These are phyloP conservation scores for Pitangus sulphuratus DNA, from an alignment of 2,797 vertebrate species.

Conservation along the genomic window DNA sequence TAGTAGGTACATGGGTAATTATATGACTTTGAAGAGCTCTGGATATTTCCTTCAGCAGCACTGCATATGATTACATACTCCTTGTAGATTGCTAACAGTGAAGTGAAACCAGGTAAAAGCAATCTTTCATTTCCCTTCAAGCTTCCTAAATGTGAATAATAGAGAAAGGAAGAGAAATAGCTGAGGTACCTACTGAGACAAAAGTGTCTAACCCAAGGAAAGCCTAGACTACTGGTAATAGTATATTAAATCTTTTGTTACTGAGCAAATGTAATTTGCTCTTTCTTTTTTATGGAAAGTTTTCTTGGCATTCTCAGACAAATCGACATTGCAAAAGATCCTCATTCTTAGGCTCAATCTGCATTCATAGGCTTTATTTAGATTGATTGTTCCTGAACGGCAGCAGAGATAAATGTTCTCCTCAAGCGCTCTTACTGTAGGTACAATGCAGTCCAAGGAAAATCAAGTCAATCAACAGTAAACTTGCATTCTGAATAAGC, in stretches of 20 bases:
- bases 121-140: neutral
- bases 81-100: neutral
- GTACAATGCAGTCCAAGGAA: constrained; percentile 16
- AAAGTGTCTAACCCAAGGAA: neutral
- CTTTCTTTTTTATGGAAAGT: neutral
- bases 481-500: constrained; percentile 7
- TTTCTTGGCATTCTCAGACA: neutral
- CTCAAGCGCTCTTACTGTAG: neutral
- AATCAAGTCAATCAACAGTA: constrained; percentile 26
- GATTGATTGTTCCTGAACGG: neutral
- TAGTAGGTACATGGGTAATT: constrained; percentile 10
- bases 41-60: neutral
- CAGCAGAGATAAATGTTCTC: constrained; percentile 42
- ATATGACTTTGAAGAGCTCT: constrained; percentile 15
- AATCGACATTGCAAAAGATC: neutral
- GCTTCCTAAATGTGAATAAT: neutral
- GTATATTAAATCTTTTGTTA: constrained; percentile 20
- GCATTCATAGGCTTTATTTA: constrained; percentile 22
- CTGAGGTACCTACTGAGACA: neutral
- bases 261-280: neutral
- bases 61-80: neutral
- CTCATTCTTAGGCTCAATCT: constrained; percentile 3
- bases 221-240: neutral
- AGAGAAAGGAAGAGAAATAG: neutral
- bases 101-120: neutral